Percentiles rank a stretch among this genome's conserved stretches.
These are phyloP conservation scores for Volucella bombylans DNA, from an alignment of 2,888 invertebrate genomes.

Conservation along the genomic window DNA sequence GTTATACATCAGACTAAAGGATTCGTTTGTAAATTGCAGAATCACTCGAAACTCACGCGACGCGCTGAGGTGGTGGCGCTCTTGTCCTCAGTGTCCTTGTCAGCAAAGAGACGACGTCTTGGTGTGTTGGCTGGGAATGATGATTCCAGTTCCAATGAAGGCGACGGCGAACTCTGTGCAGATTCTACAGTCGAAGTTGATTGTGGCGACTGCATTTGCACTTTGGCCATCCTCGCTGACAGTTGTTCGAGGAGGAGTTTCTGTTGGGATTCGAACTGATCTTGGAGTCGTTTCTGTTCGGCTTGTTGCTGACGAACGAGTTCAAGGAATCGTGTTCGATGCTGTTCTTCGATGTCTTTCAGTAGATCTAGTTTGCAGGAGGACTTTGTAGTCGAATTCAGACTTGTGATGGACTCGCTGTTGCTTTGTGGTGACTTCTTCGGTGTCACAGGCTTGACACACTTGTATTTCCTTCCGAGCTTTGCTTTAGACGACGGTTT, in stretches of 20 bases:
- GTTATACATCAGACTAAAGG: slow-evolving; percentile 54
- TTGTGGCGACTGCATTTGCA: slow-evolving; percentile 64
- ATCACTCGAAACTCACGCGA: slow-evolving; percentile 71
- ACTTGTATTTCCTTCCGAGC: slow-evolving; percentile 64
- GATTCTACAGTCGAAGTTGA: slow-evolving; percentile 46
- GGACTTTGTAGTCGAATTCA: slow-evolving; percentile 28
- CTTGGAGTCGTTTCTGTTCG: slow-evolving; percentile 86
- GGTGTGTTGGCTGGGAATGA: slow-evolving; percentile 32
- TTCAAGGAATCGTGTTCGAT: slow-evolving; percentile 85
- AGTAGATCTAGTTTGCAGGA: slow-evolving; percentile 63
- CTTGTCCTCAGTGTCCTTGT: slow-evolving; percentile 15
- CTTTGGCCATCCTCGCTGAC: slow-evolving; percentile 76
- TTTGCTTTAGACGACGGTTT: slow-evolving; percentile 70
- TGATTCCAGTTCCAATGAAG: slow-evolving; percentile 48
- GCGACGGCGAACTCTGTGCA: slow-evolving; percentile 29
- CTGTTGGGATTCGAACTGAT: slow-evolving; percentile 87
- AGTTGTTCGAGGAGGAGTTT: slow-evolving; percentile 83
- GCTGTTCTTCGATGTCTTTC: slow-evolving; percentile 84
- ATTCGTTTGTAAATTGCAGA: slow-evolving; percentile 16
- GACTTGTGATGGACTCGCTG: neutral
- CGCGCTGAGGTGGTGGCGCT: slow-evolving; percentile 27
- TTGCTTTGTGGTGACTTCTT: slow-evolving; percentile 42
- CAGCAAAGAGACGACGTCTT: slow-evolving; percentile 50
- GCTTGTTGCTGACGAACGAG: slow-evolving; percentile 86
- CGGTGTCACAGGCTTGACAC: slow-evolving; percentile 46